phyloP scores from a whole-genome alignment of 2,113 vertebrate species.

The Caloenas nicobarica region DNA sequence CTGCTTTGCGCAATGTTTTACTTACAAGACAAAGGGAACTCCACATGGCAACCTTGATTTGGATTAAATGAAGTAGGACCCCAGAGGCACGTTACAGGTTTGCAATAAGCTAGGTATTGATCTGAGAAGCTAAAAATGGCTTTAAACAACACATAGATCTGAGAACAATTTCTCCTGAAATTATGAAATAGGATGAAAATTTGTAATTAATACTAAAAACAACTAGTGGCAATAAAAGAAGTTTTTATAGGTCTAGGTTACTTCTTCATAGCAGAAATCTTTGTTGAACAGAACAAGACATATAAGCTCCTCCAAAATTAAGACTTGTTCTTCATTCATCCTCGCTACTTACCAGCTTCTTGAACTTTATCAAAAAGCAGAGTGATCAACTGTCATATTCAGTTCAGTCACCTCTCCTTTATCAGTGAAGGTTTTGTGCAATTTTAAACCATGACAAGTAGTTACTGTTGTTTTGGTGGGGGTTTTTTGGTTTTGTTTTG shows the following conservation, averaged over 20 bases:
- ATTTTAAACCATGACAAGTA: background rate
- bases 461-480: background rate
- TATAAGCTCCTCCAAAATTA: background rate
- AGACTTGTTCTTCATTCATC: background rate
- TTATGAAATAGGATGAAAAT: constrained; percentile 42
- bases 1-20: constrained; percentile 54
- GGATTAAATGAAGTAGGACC: constrained; percentile 67
- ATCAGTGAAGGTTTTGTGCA: background rate
- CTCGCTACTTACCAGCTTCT: constrained; percentile 37
- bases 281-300: background rate
- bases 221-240: background rate
- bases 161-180: constrained; percentile 39
- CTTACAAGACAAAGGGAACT: constrained; percentile 72
- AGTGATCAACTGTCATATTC: background rate
- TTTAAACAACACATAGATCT: constrained; percentile 50
- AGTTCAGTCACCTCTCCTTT: background rate
- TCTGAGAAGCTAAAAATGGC: constrained; percentile 68
- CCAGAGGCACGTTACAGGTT: constrained; percentile 59
- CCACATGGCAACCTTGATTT: constrained; percentile 68
- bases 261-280: background rate
- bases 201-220: background rate
- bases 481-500: background rate
- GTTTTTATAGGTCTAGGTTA: background rate
- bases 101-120: constrained; percentile 61
- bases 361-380: background rate